A percentile compares a stretch with the other conserved stretches of the same genome.
Conservation (phyloP, 1,140 invertebrate genomes). For the Drosophila miranda region DNA sequence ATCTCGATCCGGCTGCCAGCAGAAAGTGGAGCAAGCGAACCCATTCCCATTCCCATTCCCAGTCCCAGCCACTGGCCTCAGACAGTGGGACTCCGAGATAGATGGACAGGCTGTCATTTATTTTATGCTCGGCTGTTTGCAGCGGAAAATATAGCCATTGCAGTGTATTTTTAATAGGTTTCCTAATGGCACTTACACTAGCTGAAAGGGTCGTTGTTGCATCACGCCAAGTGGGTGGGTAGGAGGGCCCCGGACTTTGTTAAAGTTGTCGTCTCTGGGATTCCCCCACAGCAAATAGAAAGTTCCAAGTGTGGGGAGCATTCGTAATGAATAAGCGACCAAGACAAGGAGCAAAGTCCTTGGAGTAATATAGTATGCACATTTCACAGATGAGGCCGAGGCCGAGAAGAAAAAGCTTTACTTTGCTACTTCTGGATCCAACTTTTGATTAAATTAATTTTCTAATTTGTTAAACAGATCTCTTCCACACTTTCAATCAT, state of each 20-base stretch:
- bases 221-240: slow-evolving; percentile 7
- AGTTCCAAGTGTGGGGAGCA: slow-evolving; percentile 35
- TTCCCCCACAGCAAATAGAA: slow-evolving; percentile 39
- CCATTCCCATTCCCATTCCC: background rate
- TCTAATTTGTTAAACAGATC: slow-evolving; percentile 18
- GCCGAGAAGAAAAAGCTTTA: background rate
- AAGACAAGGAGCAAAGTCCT: too few species aligned
- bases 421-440: background rate
- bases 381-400: background rate
- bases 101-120: slow-evolving; percentile 75
- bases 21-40: slow-evolving; percentile 67
- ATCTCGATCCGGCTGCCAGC: slow-evolving; percentile 45
- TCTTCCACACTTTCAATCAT: slow-evolving; percentile 38
- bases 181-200: slow-evolving; percentile 63
- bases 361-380: background rate
- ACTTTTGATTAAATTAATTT: slow-evolving; percentile 14
- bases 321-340: slow-evolving; percentile 27
- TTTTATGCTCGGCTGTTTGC: slow-evolving; percentile 61
- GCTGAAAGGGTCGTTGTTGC: slow-evolving; percentile 59
- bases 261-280: slow-evolving; percentile 14
- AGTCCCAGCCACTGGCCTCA: background rate
- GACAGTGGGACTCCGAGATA: slow-evolving; percentile 19
- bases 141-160: slow-evolving; percentile 62
- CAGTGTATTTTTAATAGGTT: slow-evolving; percentile 71
- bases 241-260: slow-evolving; percentile 1